A percentile compares a stretch with the other conserved stretches of the same genome.
Conservation (phyloP, 1,140 invertebrate species). For the Neodiprion pinetum region DNA sequence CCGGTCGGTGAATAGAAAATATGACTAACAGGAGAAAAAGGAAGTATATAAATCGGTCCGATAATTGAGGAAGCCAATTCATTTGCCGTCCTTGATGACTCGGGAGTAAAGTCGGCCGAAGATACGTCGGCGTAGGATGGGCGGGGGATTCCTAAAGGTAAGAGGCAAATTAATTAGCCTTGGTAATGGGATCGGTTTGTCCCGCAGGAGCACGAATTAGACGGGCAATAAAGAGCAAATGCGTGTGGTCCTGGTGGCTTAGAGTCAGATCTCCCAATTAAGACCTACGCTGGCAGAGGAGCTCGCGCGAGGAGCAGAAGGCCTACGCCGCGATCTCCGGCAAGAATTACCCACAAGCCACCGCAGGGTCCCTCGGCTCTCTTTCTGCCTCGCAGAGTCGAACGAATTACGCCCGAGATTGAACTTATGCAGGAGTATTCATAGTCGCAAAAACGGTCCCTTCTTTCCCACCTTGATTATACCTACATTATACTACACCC, state of each 20-base stretch:
- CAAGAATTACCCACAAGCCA: not conserved
- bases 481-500: no score
- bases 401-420: not conserved
- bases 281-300: not conserved
- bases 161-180: conserved; percentile 7
- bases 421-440: not conserved
- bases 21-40: no score
- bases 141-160: not conserved
- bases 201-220: conserved; percentile 2
- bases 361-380: not conserved
- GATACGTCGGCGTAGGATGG: not conserved
- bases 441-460: no score
- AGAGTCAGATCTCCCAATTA: conserved; percentile 15
- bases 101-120: not conserved
- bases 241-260: conserved; percentile 13
- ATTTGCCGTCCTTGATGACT: not conserved
- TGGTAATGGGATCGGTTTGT: conserved; percentile 5
- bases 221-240: conserved; percentile 8
- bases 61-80: not conserved
- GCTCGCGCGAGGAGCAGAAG: not conserved
- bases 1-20: no score
- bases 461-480: no score
- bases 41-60: no score
- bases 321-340: not conserved
- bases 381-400: not conserved